Base-by-base conservation (phyloP, 2,888 invertebrate genomes). In the Drosophila greeni region DNA sequence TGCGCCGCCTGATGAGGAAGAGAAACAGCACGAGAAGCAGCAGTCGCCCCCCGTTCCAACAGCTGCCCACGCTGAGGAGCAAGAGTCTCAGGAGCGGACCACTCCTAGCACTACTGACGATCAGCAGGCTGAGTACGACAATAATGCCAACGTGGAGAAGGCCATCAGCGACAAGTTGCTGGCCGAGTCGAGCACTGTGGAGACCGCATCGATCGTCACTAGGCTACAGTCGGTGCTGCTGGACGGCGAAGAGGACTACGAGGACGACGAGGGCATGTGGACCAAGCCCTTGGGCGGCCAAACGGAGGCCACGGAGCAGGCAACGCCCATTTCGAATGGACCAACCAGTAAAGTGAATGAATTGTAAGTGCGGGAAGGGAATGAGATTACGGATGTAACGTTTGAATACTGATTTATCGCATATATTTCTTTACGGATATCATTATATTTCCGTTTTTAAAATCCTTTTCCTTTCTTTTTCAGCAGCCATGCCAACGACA, bases 141-240 rank as follows among this genome's bases (percentile, higher is more conserved):
- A 84, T 57, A 87, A 87, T 76, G 87, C 87, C 23, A 87, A 87
- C 69, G 84, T 87, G 39, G 87, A 87, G 60, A 87, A 86, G 57
- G 70, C 79, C 39, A 57, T 70, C 8, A 66, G 69, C 54, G 70
- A 73, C 20, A 75, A 76, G 23, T 31, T 70, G 11, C 31, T 67
- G 14, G 59, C 52, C 18, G 76, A 70, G 14, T 52, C 61, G 8
- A 79, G 52, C 55, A 70, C 71, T 26, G 62, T 39, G 29, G 73
- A 82, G 37, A 66, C 76, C 3, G 66, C 73, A 34, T 72, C 80
- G 7, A 64, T 84, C 18, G 79, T 79, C 0, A 81, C 73, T 23
- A 73, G 79, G 16, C 24, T 85, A 45, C 80, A 80, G 47, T 82
- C 84, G 26, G 85, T 85, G 43, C 47, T 82, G 55, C 66, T 85